These are phyloP conservation scores for Numenius arquata DNA, from an alignment of 2,113 vertebrate genomes.

Conservation along the genomic window DNA sequence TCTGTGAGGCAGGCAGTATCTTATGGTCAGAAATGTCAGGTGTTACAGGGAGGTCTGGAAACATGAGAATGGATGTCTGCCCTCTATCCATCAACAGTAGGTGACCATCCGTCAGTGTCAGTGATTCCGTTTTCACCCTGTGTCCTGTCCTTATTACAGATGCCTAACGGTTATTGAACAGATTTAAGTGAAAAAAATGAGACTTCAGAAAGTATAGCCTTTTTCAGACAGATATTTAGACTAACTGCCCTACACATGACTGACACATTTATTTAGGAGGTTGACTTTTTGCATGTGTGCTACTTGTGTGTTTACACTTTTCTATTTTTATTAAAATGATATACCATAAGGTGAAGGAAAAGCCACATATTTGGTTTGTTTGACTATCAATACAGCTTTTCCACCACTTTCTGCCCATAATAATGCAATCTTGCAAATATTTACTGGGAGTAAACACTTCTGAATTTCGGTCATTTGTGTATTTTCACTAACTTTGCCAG, in stretches of 20 bases:
- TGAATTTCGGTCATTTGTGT: background rate
- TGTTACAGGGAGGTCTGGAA: background rate
- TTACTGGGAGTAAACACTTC: background rate
- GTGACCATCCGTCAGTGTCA: background rate
- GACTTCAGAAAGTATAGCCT: background rate
- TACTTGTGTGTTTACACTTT: background rate
- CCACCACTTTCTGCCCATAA: background rate
- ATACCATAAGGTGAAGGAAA: background rate
- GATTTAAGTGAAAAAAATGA: background rate
- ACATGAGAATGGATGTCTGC: background rate
- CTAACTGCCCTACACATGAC: background rate
- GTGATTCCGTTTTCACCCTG: background rate
- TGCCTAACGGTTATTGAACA: background rate
- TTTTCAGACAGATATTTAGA: background rate
- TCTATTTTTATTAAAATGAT: background rate
- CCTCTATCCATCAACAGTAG: background rate
- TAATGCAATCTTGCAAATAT: background rate
- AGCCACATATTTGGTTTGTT: accelerated
- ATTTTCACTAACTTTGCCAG: background rate
- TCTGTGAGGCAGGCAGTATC: background rate
- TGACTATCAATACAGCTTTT: background rate
- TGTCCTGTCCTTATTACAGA: background rate
- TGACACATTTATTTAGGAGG: background rate
- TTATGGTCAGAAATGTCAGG: background rate
- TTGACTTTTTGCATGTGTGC: background rate